Percentiles rank a stretch among this genome's conserved stretches.
Evolutionary conservation across 1,140 invertebrate genomes (phyloP).

Genomic region (Drosophila carrolli): DNA sequence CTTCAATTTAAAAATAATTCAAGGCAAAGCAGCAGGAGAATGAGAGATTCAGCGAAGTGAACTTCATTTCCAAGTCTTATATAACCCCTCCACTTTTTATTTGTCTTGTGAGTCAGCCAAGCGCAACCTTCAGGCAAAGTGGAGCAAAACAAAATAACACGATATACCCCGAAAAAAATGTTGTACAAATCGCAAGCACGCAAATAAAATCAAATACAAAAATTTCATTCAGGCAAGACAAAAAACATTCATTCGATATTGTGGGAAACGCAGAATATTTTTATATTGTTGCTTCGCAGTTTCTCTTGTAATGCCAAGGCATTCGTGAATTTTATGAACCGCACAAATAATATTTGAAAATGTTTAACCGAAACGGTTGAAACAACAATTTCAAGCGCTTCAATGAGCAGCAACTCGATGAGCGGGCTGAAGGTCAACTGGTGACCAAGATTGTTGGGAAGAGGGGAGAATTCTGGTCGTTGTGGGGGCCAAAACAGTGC

Average conservation of each 20-base stretch:
- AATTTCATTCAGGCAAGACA: constrained; percentile 39
- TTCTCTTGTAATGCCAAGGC: constrained; percentile 46
- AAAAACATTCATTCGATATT: constrained; percentile 29
- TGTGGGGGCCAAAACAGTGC: constrained; percentile 16
- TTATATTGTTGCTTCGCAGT: constrained; percentile 26
- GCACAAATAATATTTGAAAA: constrained; percentile 47
- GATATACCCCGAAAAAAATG: constrained; percentile 37
- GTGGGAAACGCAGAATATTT: constrained; percentile 25
- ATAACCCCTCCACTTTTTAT: constrained; percentile 31
- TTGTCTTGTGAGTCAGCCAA: constrained; percentile 33
- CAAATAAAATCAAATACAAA: constrained; percentile 48
- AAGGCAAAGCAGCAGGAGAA: constrained; percentile 29
- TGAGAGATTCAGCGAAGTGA: constrained; percentile 21
- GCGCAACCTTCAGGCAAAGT: constrained; percentile 60
- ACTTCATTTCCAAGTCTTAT: constrained; percentile 46
- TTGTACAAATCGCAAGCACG: constrained; percentile 45
- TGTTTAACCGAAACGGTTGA: constrained; percentile 18
- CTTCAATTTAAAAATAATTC: constrained; percentile 18
- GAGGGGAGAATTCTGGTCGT: not conserved
- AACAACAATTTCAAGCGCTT: constrained; percentile 56
- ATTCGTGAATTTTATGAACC: constrained; percentile 54
- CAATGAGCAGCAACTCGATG: constrained; percentile 57
- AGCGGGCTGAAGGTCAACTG: constrained; percentile 60
- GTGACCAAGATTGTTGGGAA: constrained; percentile 18
- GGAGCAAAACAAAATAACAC: constrained; percentile 36